phyloP scores from a whole-genome alignment of 2,113 vertebrate genomes.

The Burhinus bistriatus region DNA sequence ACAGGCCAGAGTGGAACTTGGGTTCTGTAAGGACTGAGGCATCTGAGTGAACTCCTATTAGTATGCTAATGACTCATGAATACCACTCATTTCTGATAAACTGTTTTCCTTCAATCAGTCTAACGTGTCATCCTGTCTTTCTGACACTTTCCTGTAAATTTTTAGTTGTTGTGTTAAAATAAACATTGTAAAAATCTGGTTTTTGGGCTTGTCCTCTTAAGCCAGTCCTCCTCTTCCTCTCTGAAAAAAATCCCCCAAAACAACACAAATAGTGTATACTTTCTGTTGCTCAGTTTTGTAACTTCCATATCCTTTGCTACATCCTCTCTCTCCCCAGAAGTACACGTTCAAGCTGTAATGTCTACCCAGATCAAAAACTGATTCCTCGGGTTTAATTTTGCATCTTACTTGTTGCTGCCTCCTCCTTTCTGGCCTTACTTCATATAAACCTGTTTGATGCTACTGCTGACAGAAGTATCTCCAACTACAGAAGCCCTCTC shows the following conservation, averaged over 20 bases:
- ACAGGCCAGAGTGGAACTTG: accelerated
- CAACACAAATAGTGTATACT: neutral
- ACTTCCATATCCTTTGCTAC: neutral
- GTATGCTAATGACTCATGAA: neutral
- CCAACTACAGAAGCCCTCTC: neutral
- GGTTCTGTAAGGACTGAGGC: neutral
- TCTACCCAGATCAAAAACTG: neutral
- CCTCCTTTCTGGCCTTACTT: neutral
- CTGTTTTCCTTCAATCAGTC: neutral
- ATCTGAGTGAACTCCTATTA: too few species aligned
- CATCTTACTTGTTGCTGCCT: neutral
- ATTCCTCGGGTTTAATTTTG: neutral
- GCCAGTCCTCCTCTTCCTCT: neutral
- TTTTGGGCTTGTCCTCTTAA: neutral
- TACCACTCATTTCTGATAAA: neutral
- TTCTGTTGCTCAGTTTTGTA: neutral
- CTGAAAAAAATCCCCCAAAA: neutral
- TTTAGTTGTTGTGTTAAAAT: neutral
- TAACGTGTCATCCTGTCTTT: neutral
- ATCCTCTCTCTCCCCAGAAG: neutral
- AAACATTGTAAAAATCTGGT: neutral
- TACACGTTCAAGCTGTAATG: neutral
- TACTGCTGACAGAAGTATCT: neutral
- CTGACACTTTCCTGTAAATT: neutral
- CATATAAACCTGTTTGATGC: neutral